These are phyloP conservation scores for Coremacera marginata DNA, from an alignment of 2,888 invertebrate species.

Conservation along the genomic window DNA sequence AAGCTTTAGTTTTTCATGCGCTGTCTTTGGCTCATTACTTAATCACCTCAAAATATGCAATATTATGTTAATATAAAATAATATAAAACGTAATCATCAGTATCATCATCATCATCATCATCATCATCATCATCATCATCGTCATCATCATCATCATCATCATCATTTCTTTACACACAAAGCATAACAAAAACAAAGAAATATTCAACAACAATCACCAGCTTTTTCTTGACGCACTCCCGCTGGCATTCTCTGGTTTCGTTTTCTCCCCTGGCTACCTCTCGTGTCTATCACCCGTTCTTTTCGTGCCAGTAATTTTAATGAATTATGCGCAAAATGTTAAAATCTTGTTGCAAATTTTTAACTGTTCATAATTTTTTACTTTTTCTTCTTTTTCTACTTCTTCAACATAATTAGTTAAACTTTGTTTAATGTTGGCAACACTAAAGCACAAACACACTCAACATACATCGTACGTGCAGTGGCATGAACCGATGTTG, in stretches of 20 bases:
- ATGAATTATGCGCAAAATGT: slow-evolving; percentile 23
- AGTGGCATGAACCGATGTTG: background rate
- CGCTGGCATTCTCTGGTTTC: background rate
- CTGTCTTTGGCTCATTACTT: background rate
- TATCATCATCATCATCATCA: background rate
- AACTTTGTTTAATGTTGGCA: background rate
- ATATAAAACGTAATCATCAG: too few species aligned
- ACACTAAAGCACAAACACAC: background rate
- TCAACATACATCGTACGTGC: background rate
- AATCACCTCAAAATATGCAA: slow-evolving; percentile 10
- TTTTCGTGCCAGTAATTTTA: background rate
- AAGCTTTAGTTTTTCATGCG: background rate
- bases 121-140: background rate
- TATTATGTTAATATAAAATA: slow-evolving; percentile 10
- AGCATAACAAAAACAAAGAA: background rate
- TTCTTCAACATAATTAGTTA: background rate
- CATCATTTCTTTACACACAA: background rate
- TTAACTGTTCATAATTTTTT: too few species aligned
- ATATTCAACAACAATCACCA: background rate
- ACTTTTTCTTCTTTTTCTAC: background rate
- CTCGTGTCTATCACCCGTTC: background rate
- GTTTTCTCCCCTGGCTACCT: background rate
- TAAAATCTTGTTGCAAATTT: background rate
- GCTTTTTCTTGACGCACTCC: background rate
- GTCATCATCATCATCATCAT: background rate